phyloP scores from a whole-genome alignment of 1,140 invertebrate genomes.

The Drosophila navojoa region DNA sequence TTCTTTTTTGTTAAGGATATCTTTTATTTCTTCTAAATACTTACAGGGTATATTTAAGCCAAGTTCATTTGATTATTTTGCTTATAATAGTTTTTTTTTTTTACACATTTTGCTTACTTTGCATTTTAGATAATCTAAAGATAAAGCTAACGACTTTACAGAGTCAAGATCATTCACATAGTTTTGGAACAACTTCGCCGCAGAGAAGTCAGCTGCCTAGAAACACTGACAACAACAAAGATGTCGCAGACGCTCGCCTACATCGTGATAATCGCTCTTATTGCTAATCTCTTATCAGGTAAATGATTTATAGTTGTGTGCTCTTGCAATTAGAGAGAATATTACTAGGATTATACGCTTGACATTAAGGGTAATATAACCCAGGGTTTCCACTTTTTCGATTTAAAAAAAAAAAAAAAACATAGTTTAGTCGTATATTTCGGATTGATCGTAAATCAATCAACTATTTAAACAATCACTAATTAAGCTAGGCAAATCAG shows the following conservation, averaged over 20 bases:
- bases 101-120: not conserved
- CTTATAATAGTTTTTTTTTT: not conserved
- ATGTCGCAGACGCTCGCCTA: conserved; percentile 61
- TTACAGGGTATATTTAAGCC: conserved; percentile 2
- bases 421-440: not conserved
- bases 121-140: conserved; percentile 9
- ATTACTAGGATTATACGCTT: not conserved
- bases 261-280: conserved; percentile 63
- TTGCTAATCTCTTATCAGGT: conserved; percentile 74
- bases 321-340: not conserved
- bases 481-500: not conserved
- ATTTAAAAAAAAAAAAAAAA: not conserved
- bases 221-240: conserved; percentile 5
- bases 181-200: not conserved
- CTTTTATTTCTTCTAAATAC: not conserved
- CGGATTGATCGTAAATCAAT: not conserved
- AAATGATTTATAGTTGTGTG: conserved; percentile 15
- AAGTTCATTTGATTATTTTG: not conserved
- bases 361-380: not conserved
- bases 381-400: not conserved
- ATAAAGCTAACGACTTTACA: conserved; percentile 5
- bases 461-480: not conserved
- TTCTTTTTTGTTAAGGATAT: too few relatives aligned
- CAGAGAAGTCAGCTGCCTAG: not conserved
- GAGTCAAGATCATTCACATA: conserved; percentile 6